Evolutionary conservation across 2,113 vertebrate species (phyloP).

Genomic region (Sterrhoptilus dennistouni): DNA sequence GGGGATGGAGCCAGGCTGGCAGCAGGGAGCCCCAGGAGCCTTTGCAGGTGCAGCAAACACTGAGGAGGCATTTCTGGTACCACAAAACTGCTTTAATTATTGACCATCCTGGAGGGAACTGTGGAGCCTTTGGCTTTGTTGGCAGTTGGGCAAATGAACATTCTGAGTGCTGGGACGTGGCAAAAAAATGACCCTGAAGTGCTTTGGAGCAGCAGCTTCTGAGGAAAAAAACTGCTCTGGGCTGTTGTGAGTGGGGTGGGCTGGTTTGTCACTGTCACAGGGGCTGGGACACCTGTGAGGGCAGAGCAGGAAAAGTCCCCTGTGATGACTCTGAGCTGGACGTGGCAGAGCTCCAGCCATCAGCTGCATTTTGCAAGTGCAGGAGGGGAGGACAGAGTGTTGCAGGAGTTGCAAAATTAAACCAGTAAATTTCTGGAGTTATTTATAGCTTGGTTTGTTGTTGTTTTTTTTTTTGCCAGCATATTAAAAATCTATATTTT

Average conservation of each 20-base stretch:
- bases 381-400: rapidly evolving
- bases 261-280: not conserved
- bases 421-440: not conserved
- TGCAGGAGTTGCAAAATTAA: not conserved
- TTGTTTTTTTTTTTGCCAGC: not conserved
- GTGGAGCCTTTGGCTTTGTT: not conserved
- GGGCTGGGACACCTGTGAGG: not conserved
- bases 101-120: not conserved
- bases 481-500: not conserved
- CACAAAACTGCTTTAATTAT: not conserved
- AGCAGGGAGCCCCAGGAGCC: not conserved
- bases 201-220: not conserved
- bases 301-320: not conserved
- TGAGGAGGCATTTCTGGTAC: not conserved
- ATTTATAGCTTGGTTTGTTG: not conserved
- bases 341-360: not conserved
- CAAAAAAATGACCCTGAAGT: rapidly evolving
- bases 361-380: not conserved
- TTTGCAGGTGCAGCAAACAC: not conserved
- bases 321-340: not conserved
- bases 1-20: not conserved
- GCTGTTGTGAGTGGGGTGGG: not conserved
- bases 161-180: rapidly evolving
- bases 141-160: not conserved
- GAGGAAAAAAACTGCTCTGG: not conserved